Percentiles rank a stretch among this genome's conserved stretches.
phyloP scores from a whole-genome alignment of 2,888 invertebrate species.

The Tenodera sinensis region DNA sequence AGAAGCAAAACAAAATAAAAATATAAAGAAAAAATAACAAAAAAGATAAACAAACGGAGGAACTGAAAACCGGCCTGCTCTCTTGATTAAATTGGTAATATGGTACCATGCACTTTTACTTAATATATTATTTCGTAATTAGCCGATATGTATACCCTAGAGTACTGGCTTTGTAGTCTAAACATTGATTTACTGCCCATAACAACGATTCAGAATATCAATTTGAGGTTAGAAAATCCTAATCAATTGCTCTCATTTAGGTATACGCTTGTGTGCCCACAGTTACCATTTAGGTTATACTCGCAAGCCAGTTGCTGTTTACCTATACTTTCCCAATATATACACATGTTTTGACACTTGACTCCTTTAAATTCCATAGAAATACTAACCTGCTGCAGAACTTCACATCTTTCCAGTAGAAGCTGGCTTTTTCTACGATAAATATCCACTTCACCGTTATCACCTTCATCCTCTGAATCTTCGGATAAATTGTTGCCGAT shows the following conservation, averaged over 20 bases:
- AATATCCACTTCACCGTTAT: conserved; percentile 59
- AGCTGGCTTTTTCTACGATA: conserved; percentile 72
- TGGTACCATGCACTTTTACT: too few relatives aligned
- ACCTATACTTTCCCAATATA: not conserved
- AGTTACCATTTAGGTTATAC: not conserved
- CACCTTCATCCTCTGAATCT: conserved; percentile 57
- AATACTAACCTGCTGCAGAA: conserved; percentile 56
- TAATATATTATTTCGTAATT: too few relatives aligned
- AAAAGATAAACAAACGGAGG: too few relatives aligned
- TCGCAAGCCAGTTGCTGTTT: not conserved
- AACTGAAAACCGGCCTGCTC: too few relatives aligned
- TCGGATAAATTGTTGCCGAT: conserved; percentile 45
- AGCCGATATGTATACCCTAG: too few relatives aligned
- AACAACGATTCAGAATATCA: not conserved
- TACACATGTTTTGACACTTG: not conserved
- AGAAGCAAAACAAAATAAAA: too few relatives aligned
- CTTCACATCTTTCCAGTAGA: conserved; percentile 68
- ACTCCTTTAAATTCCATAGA: not conserved
- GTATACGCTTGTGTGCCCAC: not conserved
- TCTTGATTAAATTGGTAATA: too few relatives aligned
- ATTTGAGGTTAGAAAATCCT: not conserved
- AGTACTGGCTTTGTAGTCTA: too few relatives aligned
- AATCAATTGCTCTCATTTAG: not conserved
- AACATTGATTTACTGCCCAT: too few relatives aligned
- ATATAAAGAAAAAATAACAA: too few relatives aligned